Evolutionary conservation across 2,888 invertebrate genomes (phyloP).

Genomic region (Ganaspis brasiliensis): DNA sequence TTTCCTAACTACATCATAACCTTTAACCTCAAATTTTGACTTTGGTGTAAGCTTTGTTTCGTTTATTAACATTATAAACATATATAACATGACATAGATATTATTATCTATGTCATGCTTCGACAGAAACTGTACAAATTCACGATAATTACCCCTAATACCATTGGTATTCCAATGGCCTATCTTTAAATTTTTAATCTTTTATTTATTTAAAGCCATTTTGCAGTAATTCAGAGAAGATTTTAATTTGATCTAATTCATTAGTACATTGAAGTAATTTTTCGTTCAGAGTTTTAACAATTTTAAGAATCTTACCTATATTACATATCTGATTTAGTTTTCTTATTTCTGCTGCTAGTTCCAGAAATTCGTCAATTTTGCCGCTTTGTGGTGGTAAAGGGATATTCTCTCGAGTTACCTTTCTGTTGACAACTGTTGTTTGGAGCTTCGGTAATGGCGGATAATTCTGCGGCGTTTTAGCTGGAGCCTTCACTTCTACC

Average conservation of each 20-base stretch:
- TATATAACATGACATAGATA: too few species aligned
- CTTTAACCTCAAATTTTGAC: conserved; percentile 32
- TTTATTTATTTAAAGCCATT: neutral
- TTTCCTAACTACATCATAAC: conserved; percentile 32
- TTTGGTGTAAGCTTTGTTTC: conserved; percentile 46
- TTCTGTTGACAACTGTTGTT: neutral
- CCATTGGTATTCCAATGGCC: conserved; percentile 58
- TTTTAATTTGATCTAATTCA: neutral
- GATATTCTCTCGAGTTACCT: neutral
- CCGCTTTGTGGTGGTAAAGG: neutral
- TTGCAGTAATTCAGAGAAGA: neutral
- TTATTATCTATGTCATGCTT: conserved; percentile 52
- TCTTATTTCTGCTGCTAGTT: neutral
- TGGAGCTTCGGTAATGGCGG: neutral
- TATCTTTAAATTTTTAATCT: neutral
- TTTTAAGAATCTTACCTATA: neutral
- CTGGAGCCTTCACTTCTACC: neutral
- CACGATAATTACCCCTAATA: conserved; percentile 38
- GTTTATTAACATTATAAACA: conserved; percentile 54
- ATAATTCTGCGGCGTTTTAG: neutral
- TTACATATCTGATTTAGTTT: neutral
- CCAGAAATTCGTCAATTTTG: neutral
- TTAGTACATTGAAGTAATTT: neutral
- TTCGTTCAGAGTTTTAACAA: neutral
- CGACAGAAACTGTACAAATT: conserved; percentile 50